phyloP scores from a whole-genome alignment of 2,888 invertebrate species.

The Stenoptilia bipunctidactyla region DNA sequence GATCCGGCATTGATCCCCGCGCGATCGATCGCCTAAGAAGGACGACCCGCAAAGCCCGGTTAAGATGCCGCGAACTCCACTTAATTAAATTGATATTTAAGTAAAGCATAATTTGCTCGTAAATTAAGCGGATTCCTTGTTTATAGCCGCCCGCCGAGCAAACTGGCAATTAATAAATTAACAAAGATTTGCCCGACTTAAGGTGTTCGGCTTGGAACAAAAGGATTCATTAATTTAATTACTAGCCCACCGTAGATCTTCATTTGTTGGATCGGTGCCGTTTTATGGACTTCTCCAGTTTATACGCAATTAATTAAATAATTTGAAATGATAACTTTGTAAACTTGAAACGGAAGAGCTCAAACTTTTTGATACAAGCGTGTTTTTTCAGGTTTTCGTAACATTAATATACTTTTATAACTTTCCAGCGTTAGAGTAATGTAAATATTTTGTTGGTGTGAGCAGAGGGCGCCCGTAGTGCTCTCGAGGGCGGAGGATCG shows the following conservation, averaged over 20 bases:
- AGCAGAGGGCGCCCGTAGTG: conserved; percentile 14
- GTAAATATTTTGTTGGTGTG: background rate
- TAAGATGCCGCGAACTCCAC: conserved; percentile 47
- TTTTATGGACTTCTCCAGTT: background rate
- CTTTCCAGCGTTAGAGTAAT: background rate
- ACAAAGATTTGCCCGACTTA: conserved; percentile 54
- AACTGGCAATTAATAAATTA: conserved; percentile 69
- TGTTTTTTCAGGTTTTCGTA: background rate
- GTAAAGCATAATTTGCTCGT: conserved; percentile 69
- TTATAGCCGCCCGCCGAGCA: conserved; percentile 54
- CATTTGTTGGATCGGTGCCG: conserved; percentile 8
- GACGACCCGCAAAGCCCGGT: conserved; percentile 37
- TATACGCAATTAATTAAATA: conserved; percentile 1
- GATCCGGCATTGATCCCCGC: background rate
- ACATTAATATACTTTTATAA: too few species aligned
- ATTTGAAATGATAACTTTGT: background rate
- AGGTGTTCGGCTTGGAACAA: conserved; percentile 37
- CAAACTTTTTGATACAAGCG: background rate
- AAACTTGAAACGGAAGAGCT: background rate
- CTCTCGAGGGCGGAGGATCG: conserved; percentile 24
- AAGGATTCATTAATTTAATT: conserved; percentile 63
- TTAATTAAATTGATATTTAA: conserved; percentile 72
- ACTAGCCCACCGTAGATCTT: conserved; percentile 30
- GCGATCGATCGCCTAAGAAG: background rate
- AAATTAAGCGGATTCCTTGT: conserved; percentile 68